Percentiles rank a stretch among this genome's conserved stretches.
phyloP scores from a whole-genome alignment of 2,888 invertebrate species.

The Mythimna albipuncta region DNA sequence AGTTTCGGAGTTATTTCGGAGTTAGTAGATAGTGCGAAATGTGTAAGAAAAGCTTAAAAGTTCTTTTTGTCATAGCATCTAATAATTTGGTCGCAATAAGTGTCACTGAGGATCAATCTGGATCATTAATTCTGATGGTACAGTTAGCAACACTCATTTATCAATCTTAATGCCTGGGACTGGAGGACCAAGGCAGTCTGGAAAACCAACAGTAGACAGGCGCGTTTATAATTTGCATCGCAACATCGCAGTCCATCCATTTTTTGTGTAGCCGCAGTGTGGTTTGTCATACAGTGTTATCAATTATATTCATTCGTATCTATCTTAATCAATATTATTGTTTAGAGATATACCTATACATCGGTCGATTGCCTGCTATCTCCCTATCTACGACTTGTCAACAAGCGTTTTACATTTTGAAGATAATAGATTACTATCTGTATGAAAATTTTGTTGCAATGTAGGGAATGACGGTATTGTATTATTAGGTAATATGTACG shows the following conservation, averaged over 20 bases:
- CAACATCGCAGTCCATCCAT: conserved; percentile 14
- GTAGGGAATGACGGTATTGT: conserved; percentile 55
- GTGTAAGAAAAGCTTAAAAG: background rate
- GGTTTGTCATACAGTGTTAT: conserved; percentile 33
- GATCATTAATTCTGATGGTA: background rate
- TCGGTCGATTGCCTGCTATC: conserved; percentile 71
- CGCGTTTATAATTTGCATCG: background rate
- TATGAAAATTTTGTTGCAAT: conserved; percentile 63
- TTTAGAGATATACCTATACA: conserved; percentile 60
- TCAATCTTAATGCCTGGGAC: background rate
- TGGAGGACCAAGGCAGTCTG: too few species aligned
- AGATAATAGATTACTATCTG: conserved; percentile 74
- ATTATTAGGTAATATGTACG: conserved; percentile 52
- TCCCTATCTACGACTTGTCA: conserved; percentile 78
- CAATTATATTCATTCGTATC: conserved; percentile 50
- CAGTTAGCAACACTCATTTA: background rate
- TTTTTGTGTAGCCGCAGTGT: conserved; percentile 9
- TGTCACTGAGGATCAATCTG: background rate
- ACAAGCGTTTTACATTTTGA: conserved; percentile 80
- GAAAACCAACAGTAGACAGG: background rate
- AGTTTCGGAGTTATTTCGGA: background rate
- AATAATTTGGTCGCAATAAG: background rate
- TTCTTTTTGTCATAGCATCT: background rate
- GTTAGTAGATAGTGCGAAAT: background rate
- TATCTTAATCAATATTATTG: conserved; percentile 70